A percentile compares a stretch with the other conserved stretches of the same genome.
Conservation (phyloP, 2,113 vertebrate species). For the Willisornis vidua region DNA sequence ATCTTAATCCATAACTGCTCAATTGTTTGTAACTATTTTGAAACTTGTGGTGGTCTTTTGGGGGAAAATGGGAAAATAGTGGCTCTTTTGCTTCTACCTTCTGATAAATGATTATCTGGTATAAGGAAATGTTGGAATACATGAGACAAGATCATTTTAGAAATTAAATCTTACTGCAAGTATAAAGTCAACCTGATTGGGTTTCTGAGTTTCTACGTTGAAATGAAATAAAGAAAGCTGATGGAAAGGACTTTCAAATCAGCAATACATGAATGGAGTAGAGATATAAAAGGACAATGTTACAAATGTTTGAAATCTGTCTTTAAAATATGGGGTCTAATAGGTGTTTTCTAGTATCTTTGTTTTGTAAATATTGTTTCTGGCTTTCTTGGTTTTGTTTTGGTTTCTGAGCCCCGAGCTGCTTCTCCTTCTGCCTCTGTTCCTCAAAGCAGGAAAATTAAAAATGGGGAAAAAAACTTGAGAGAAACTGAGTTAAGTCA, state of each 20-base stretch:
- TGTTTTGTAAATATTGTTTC: neutral
- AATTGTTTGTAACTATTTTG: neutral
- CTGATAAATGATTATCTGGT: neutral
- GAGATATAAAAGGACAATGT: neutral
- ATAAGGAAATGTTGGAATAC: neutral
- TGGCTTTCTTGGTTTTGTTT: neutral
- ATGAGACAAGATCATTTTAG: neutral
- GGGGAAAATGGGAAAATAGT: neutral
- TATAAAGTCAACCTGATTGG: neutral
- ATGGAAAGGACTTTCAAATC: neutral
- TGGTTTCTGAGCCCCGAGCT: too few relatives aligned
- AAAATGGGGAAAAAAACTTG: too few relatives aligned
- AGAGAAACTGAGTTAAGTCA: too few relatives aligned
- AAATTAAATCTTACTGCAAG: neutral
- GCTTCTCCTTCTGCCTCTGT: too few relatives aligned
- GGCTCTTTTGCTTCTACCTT: neutral
- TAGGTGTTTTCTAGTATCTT: neutral
- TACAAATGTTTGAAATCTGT: neutral
- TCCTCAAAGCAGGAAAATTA: too few relatives aligned
- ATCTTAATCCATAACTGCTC: neutral
- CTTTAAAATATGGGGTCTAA: neutral
- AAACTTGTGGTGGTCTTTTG: neutral
- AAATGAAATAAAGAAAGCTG: neutral
- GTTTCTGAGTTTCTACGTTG: neutral
- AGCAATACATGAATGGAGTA: neutral